Base-by-base conservation (phyloP, 2,888 invertebrate species). In the Dendrolimus houi region DNA sequence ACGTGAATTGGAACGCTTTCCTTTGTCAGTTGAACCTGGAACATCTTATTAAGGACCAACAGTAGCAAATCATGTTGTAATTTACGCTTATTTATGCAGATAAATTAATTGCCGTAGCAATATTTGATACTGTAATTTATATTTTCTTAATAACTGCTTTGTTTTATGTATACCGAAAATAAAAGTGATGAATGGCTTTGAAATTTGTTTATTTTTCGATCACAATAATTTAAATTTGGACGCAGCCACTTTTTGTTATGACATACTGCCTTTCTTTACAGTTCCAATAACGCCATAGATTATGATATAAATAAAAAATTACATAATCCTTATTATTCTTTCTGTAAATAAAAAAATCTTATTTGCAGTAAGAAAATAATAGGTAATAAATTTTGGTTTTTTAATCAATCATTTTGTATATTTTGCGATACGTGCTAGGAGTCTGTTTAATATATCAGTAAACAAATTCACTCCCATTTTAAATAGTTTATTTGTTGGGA, bases 1-100 rank as follows among this genome's bases (percentile, higher is more conserved):
- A 71, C 59, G 84, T 91, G 8, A 90, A 91, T 65, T 91, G 91
- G 91, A 84, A 77, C 59, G 83, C 83, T 0, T 91, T 91, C 71
- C 74, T 91, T 6, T 89, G 90, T 58, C 84, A 88, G 62, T 67
- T 91, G 41, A 88, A 88, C 60, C 73, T 91, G 7, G 91, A 91
- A 9, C 85, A 91, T 61, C 77, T 88, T 0, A 83, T 91, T 14
- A 90, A 87, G 62, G 85, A 84, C 53, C 77, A 82, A 60, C 69
- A 10, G 17, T 52, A 55, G 42, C 8, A 9, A 52, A 29, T 29
- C 29, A 29, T 29, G 29, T 29, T 29, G 29, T 29, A 17, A 47
- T 47, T 55, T 55, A 42, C 12, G 12, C 55, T 47, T 55, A 13
- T 41, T 42, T 29, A 6, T 47, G 12, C 17, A 42, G 47, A 47